phyloP scores from a whole-genome alignment of 2,797 vertebrate genomes.

The Schizopygopsis malacanthus region DNA sequence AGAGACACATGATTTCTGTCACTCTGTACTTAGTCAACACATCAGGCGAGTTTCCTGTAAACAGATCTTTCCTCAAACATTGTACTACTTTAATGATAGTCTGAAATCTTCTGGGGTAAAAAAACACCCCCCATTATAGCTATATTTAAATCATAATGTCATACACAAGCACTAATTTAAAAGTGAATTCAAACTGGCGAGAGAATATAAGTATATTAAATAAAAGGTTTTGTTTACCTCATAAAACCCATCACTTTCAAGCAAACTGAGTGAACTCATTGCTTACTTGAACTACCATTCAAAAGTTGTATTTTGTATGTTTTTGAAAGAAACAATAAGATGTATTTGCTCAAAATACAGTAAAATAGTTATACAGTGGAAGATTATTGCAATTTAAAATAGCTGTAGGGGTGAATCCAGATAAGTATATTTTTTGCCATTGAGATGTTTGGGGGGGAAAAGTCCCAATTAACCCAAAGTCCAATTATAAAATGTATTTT shows the following conservation, averaged over 20 bases:
- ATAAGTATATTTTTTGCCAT: too few relatives aligned
- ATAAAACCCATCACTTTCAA: background rate
- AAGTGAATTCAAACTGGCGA: background rate
- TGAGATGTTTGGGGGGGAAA: background rate
- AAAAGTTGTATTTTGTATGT: background rate
- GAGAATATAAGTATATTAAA: background rate
- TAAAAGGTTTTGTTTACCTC: background rate
- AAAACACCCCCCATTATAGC: background rate
- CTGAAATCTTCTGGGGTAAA: background rate
- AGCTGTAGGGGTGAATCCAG: too few relatives aligned
- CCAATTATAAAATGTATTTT: background rate
- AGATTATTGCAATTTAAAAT: too few relatives aligned
- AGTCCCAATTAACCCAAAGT: background rate
- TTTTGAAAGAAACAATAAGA: background rate
- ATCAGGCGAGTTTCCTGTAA: conserved; percentile 35
- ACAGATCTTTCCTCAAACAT: conserved; percentile 14
- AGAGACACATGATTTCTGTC: background rate
- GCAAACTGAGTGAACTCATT: background rate
- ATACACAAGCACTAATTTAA: background rate
- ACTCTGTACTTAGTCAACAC: conserved; percentile 41
- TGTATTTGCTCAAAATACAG: too few relatives aligned
- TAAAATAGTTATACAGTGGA: too few relatives aligned
- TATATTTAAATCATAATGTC: background rate
- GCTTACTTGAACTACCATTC: background rate
- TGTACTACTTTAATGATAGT: conserved; percentile 4